Conservation (phyloP, 2,888 invertebrate species). For the Ichneumoninae sp. region DNA sequence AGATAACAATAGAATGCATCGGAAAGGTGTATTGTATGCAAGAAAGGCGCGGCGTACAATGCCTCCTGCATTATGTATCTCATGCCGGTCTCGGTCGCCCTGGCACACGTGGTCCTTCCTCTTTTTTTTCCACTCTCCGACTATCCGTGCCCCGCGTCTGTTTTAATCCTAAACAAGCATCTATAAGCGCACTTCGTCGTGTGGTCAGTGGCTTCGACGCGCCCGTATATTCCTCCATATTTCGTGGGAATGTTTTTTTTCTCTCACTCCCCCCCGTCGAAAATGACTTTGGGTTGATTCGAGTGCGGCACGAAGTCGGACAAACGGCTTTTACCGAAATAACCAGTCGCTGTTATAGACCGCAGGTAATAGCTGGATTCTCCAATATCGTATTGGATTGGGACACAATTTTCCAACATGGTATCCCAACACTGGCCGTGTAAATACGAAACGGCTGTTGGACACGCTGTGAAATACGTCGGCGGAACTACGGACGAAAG, state of each 20-base stretch:
- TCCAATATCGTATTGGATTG: background rate
- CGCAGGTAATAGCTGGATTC: background rate
- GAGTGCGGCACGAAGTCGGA: background rate
- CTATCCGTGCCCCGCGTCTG: constrained; percentile 61
- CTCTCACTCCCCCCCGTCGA: background rate
- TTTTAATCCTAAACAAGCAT: constrained; percentile 77
- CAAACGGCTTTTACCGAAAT: constrained; percentile 10
- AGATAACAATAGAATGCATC: constrained; percentile 80
- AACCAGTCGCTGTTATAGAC: background rate
- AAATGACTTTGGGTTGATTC: background rate
- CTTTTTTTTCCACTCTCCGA: constrained; percentile 8
- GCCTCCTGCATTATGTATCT: constrained; percentile 83
- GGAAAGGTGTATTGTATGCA: constrained; percentile 78
- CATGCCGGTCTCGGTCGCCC: constrained; percentile 67
- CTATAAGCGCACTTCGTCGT: constrained; percentile 60
- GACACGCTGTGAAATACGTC: constrained; percentile 31
- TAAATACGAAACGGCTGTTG: constrained; percentile 24
- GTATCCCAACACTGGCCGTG: background rate
- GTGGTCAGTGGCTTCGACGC: constrained; percentile 34
- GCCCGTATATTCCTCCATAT: constrained; percentile 28
- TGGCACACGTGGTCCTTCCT: constrained; percentile 67
- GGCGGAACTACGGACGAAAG: constrained; percentile 34
- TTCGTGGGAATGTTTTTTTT: background rate
- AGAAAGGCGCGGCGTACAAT: constrained; percentile 79
- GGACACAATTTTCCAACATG: background rate